phyloP scores from a whole-genome alignment of 2,888 invertebrate species.

The Lottia gigantea region DNA sequence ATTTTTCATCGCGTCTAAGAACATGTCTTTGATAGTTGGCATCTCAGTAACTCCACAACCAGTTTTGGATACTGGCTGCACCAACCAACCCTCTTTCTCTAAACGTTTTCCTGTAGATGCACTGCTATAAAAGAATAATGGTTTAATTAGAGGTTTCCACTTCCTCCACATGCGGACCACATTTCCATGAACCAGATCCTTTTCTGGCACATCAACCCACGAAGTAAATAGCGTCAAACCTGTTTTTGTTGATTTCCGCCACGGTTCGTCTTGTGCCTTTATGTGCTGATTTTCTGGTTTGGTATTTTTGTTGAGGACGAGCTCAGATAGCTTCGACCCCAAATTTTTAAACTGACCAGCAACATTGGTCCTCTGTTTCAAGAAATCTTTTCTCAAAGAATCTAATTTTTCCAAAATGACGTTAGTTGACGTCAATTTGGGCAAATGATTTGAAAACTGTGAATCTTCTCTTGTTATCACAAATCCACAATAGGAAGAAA shows the following conservation, averaged over 20 bases:
- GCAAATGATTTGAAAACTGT: too few species aligned
- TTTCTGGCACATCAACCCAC: constrained; percentile 10
- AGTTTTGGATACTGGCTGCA: not conserved
- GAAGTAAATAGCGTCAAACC: constrained; percentile 5
- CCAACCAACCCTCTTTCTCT: not conserved
- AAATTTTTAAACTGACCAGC: too few species aligned
- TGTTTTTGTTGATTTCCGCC: not conserved
- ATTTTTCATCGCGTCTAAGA: not conserved
- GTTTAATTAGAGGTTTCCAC: constrained; percentile 9
- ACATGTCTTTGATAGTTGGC: constrained; percentile 12
- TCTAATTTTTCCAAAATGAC: too few species aligned
- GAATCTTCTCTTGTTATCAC: too few species aligned
- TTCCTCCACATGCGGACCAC: constrained; percentile 7
- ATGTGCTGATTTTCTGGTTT: too few species aligned
- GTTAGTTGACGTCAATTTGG: too few species aligned
- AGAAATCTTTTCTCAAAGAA: too few species aligned
- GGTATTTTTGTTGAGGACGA: too few species aligned
- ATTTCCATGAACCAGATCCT: constrained; percentile 11
- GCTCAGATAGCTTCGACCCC: too few species aligned
- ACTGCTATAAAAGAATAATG: constrained; percentile 2
- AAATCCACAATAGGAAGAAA: too few species aligned
- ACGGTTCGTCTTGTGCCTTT: too few species aligned
- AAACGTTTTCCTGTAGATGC: not conserved
- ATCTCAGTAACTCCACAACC: not conserved
- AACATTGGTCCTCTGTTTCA: too few species aligned